Evolutionary conservation across 2,888 invertebrate genomes (phyloP), one percentile per base, ranked within the genome.

Genomic region (Lasioglossum marginatum): DNA sequence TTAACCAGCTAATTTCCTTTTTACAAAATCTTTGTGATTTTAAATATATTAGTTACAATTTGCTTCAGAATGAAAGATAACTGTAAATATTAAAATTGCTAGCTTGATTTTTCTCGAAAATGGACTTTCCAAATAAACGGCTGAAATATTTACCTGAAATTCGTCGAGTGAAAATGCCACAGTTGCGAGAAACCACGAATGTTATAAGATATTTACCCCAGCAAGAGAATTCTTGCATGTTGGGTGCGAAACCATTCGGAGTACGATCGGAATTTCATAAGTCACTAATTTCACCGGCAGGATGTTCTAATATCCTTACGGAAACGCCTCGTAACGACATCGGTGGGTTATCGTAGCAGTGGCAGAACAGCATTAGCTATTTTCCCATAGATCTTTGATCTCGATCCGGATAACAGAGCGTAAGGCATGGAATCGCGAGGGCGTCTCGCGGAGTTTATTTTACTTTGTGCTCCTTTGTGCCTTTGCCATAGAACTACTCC

Each of bases 391-490:
- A 85, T 85, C 82, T 85, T 82, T 85, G 84, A 85, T 84, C 84
- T 82, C 75, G 82, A 75, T 72, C 71, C 45, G 52, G 63, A 52
- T 78, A 45, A 27, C 34, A 16, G 16, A 14, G n/a, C 63, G 73
- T 80, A 57, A 82, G 70, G 82, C 60, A 4, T 19, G 74, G 71
- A 52, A 78, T 85, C 83, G 84, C 75, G 75, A 79, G 82, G 16
- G 75, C 79, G 48, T 76, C 75, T 60, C 6, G 63, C 37, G 45
- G 78, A 76, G 85, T 85, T 85, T 85, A 85, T 85, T 85, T 85
- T 85, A 85, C 85, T 76, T 85, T 79, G 83, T 72, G 79, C 74
- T 45, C 34, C 83, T 85, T 85, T 85, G 85, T 85, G 83, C 82
- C 82, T 85, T 78, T 82, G 31, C 76, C 45, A n/a, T 31, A 70